Base-by-base conservation (phyloP, 2,797 vertebrate species). In the Podarcis lilfordi region DNA sequence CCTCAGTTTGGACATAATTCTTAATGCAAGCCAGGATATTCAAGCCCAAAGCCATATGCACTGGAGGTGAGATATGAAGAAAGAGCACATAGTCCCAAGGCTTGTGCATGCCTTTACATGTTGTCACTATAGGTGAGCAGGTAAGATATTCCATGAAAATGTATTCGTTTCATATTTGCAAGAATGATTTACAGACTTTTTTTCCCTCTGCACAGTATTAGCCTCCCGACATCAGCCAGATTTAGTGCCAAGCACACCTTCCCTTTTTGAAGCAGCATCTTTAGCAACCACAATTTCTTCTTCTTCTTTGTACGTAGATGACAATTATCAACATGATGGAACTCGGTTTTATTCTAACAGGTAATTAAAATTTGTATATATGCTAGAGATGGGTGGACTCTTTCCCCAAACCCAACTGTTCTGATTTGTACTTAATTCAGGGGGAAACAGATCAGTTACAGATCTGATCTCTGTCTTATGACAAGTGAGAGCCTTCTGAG, bases 271-370 rank as follows among this genome's bases (percentile, higher is more conserved):
- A 96, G 97, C 97, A 1, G 91, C 96, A 93, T 98, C 97, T 88
- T 94, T 97, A 94, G 95, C 96, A 77, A 97, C 97, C 45, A 97
- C 97, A 55, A 96, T 97, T 95, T 98, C 97, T 50, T 97, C 97
- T 83, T 97, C 97, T 88, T 98, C 97, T 23, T 90, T 97, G 84
- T 97, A 95, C 85, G 95, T 82, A 77, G 93, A 95, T 86, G 97
- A 97, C 37, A 95, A 91, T 68, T 96, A 94, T 91, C 95, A 96
- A 74, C 91, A 17, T 0, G 96, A 97, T 87, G 96, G 93, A 90
- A 91, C 95, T 35, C 91, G 92, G 2, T 95, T 96, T 59, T 97
- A 95, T 95, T 96, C 97, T 69, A 97, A 92, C 97, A 98, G 97
- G 97, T 97, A 97, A 97, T 84, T 19, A 3, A 81, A 81, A 23